Evolutionary conservation across 2,113 vertebrate species (phyloP).

Genomic region (Equus quagga): DNA sequence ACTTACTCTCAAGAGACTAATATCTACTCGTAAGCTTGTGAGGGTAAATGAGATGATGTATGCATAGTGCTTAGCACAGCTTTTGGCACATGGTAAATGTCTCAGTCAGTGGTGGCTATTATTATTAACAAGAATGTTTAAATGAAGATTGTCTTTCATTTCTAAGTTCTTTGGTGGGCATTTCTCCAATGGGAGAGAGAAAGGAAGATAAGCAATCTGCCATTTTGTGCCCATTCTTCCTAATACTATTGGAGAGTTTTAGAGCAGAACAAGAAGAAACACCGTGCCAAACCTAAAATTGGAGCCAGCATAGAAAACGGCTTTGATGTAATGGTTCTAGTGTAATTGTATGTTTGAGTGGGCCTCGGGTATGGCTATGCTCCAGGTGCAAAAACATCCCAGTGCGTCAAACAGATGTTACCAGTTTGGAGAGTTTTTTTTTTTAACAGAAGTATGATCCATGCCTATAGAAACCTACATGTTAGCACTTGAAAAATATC

Average conservation of each 20-base stretch:
- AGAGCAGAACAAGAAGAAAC: slow-evolving; percentile 28
- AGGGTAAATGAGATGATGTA: neutral
- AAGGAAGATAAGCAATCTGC: neutral
- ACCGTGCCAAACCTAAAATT: slow-evolving; percentile 34
- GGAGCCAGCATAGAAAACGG: slow-evolving; percentile 28
- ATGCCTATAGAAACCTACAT: slow-evolving; percentile 37
- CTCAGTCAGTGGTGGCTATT: neutral
- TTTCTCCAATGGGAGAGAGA: neutral
- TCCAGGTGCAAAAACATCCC: slow-evolving; percentile 26
- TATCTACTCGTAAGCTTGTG: neutral
- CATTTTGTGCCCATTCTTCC: neutral
- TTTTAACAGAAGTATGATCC: slow-evolving; percentile 25
- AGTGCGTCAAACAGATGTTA: slow-evolving; percentile 50
- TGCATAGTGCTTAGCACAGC: neutral
- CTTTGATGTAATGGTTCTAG: slow-evolving; percentile 47
- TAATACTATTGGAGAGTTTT: slow-evolving; percentile 33
- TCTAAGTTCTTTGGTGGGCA: neutral
- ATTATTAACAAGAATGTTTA: neutral
- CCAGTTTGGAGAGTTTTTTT: neutral
- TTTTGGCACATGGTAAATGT: neutral
- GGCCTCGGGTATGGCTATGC: neutral
- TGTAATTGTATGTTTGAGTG: slow-evolving; percentile 58
- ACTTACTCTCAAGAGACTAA: neutral
- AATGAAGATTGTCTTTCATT: neutral
- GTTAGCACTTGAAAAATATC: slow-evolving; percentile 57